These are phyloP conservation scores for Drosophila baimaii DNA, from an alignment of 1,140 invertebrate species.

Conservation along the genomic window DNA sequence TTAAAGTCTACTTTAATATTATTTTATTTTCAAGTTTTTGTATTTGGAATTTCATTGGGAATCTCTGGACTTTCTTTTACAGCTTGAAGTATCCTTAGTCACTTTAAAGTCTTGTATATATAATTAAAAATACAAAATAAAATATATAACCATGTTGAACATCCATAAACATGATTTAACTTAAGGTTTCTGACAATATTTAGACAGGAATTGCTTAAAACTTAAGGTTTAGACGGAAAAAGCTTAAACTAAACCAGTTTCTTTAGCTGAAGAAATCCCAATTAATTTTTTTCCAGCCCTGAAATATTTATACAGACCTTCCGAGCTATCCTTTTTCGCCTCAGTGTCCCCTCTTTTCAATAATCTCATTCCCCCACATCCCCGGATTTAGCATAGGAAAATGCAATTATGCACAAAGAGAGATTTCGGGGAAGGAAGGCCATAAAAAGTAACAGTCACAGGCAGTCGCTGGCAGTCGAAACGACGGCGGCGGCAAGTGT, in stretches of 20 bases:
- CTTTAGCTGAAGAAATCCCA: no score
- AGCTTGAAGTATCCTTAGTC: no score
- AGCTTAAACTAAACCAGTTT: no score
- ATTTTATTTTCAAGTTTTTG: no score
- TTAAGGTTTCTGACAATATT: background rate
- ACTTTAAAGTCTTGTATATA: background rate
- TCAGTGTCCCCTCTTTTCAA: constrained; percentile 20
- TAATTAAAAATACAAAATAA: background rate
- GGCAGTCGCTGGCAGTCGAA: constrained; percentile 7
- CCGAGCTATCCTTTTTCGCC: background rate
- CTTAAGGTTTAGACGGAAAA: no score
- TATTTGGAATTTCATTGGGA: no score
- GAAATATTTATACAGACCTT: background rate
- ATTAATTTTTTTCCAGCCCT: background rate
- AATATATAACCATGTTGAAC: background rate
- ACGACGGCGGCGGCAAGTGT: constrained; percentile 49
- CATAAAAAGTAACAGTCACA: constrained; percentile 39
- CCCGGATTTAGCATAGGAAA: constrained; percentile 26
- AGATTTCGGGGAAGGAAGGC: constrained; percentile 12
- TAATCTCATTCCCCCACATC: background rate
- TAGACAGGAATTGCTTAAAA: background rate
- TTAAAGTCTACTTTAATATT: no score
- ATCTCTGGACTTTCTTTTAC: background rate
- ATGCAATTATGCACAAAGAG: constrained; percentile 43
- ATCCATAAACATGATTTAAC: background rate